Conservation (phyloP, 2,113 vertebrate species). For the Chrysemys picta region DNA sequence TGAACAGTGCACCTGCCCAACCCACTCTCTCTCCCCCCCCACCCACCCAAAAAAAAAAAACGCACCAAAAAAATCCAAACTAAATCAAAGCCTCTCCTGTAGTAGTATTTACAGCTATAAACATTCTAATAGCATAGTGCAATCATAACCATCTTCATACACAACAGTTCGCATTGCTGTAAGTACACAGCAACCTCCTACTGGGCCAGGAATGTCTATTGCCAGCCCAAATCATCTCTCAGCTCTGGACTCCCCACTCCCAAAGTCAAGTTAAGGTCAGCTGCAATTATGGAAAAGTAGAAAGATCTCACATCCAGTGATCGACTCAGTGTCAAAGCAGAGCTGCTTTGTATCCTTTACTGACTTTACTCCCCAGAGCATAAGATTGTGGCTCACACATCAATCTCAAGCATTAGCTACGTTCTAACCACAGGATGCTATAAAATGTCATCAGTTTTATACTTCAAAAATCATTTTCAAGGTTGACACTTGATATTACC, state of each 20-base stretch:
- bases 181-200: not conserved
- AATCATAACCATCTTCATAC: not conserved
- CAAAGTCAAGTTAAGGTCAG: not conserved
- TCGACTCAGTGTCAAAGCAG: not conserved
- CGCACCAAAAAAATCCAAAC: not conserved
- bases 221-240: not conserved
- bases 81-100: not conserved
- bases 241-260: not conserved
- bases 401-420: not conserved
- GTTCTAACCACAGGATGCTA: not conserved
- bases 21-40: too few relatives aligned
- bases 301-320: not conserved
- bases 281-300: not conserved
- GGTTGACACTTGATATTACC: not conserved
- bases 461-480: not conserved
- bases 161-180: not conserved
- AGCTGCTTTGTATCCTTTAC: not conserved
- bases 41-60: too few relatives aligned
- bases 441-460: not conserved
- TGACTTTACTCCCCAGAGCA: accelerated
- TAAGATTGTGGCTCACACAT: not conserved
- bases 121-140: not conserved
- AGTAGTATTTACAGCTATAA: not conserved
- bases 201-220: not conserved
- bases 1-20: not conserved